These are phyloP conservation scores for Sitta europaea DNA, from an alignment of 2,113 vertebrate species.

Conservation along the genomic window DNA sequence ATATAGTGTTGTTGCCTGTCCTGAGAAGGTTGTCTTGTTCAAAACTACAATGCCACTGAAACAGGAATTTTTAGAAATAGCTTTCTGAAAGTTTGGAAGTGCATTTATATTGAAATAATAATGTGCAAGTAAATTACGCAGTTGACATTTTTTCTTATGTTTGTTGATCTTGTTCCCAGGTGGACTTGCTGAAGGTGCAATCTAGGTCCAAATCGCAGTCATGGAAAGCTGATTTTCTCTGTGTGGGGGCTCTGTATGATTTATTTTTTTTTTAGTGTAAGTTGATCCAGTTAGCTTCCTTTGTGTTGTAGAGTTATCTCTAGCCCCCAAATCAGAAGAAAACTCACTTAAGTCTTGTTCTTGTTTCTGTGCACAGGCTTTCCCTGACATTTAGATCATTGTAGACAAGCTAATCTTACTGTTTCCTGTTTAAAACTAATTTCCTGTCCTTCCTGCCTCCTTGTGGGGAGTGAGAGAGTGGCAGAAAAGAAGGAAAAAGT, in stretches of 20 bases:
- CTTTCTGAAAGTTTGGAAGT: neutral
- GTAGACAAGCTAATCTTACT: neutral
- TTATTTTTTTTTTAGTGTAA: neutral
- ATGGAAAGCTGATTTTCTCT: neutral
- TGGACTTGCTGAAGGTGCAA: neutral
- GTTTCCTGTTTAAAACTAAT: neutral
- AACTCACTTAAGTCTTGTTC: neutral
- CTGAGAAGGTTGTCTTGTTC: neutral
- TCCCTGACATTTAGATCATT: neutral
- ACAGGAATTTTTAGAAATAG: neutral
- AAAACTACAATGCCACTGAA: neutral
- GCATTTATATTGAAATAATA: neutral
- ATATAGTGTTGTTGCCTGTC: neutral
- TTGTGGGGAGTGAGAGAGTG: accelerated
- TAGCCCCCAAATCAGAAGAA: neutral
- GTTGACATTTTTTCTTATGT: neutral
- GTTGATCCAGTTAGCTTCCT: neutral
- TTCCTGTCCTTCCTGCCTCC: neutral
- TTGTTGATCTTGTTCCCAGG: neutral
- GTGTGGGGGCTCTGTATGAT: neutral
- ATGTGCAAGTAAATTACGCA: accelerated
- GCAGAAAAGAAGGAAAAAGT: neutral
- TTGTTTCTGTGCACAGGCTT: neutral
- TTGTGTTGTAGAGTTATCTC: neutral
- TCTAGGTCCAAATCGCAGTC: accelerated